Evolutionary conservation across 2,113 vertebrate genomes (phyloP), one percentile per base, ranked within the genome.

Genomic region (Turdus rufiventris): DNA sequence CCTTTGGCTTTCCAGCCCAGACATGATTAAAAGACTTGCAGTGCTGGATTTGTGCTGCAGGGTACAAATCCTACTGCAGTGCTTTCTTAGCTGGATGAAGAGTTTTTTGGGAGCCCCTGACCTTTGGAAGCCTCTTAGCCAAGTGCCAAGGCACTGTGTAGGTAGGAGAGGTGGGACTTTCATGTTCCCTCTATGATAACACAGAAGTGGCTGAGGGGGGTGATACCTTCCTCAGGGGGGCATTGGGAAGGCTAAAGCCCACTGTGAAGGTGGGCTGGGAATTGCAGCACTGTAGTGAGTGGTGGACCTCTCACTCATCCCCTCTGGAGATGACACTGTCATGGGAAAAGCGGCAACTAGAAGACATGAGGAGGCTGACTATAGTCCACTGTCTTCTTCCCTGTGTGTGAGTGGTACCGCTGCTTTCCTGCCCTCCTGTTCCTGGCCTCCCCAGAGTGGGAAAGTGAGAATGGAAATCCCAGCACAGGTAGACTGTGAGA

Each of bases 401-500:
- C 8, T n/a, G 7, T 36, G 20, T 57, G 40, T 71, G 77, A 58
- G 28, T 0, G 1, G 14, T 16, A 50, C 2, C 21, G 66, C 45
- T 91, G 73, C 38, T 87, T 84, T 77, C 63, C 74, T 94, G 20
- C 31, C 12, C 50, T 66, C 18, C 33, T 15, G 2, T 13, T 89
- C 29, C 62, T 0, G 0, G 40, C 63, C 17, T 86, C 8, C 12
- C 16, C 56, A 78, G 40, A 4, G 1, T 26, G 51, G 47, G 19
- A 48, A n/a, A 34, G 31, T 45, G 56, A 50, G 50, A 61, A 31
- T 56, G 16, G 33, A 43, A 33, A 29, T 54, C 56, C 15, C 28
- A 33, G 5, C 3, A 1, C 51, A 17, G 1, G 1, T 14, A 26
- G 40, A 16, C 19, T 29, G 18, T 0, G 4, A 54, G 45, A 36